Base-by-base conservation (phyloP, 2,113 vertebrate genomes). In the Sinocyclocheilus maitianheensis region DNA sequence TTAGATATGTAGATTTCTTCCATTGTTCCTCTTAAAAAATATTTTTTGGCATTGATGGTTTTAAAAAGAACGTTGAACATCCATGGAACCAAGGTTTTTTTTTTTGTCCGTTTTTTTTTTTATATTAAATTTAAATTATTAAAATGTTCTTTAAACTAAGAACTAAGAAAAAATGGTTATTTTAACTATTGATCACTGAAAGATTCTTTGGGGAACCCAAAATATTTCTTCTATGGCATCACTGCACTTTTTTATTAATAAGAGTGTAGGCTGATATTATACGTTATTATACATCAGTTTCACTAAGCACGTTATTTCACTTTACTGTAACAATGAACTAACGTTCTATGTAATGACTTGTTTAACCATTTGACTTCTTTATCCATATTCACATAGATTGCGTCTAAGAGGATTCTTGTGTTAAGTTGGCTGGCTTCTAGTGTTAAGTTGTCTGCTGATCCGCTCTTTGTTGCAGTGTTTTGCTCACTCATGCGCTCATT, bases 391-490 rank as follows among this genome's bases (percentile, higher is more conserved):
- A 84, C 34, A 82, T 16, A 63, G 63, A 51, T 76, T 74, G 20
- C 7, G 8, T 48, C 26, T 67, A 34, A 74, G 51, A 83, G 81
- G 51, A 60, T 74, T 84, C 69, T 74, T 81, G 88, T 81, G 60
- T 74, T 84, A 76, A 83, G 48, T 83, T 83, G 9, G 74, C 43
- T 43, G 53, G 51, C 43, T 62, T 85, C 60, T 83, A 60, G 74
- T 48, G 72, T 85, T 78, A 65, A 63, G 78, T 82, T 82, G 82
- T 74, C 82, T 30, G 18, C 62, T 89, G 22, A 86, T 89, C 72
- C 63, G 51, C 83, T 86, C 89, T 63, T 75, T 84, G 78, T 24
- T 16, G 22, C 60, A 51, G 7, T 87, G 89, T 85, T 86, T 90
- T 65, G 48, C 81, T 43, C 46, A 65, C 74, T 84, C 48, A 43